Conservation (phyloP, 2,888 invertebrate species). For the Andrena haemorrhoa region DNA sequence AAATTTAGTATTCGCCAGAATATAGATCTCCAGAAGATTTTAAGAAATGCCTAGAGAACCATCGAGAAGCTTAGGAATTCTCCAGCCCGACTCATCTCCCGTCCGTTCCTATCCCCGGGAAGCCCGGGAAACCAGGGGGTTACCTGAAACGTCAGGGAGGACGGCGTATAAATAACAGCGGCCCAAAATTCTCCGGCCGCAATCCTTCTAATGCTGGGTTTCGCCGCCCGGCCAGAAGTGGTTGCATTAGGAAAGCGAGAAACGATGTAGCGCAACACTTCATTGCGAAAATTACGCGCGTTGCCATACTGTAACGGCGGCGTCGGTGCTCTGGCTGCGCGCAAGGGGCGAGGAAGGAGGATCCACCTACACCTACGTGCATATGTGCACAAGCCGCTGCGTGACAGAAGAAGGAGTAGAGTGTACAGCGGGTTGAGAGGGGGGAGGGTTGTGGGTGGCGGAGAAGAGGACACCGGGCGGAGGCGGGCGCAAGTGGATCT, state of each 20-base stretch:
- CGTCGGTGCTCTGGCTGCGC: constrained; percentile 32
- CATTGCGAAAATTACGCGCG: constrained; percentile 76
- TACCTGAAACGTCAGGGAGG: constrained; percentile 35
- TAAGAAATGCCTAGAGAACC: not conserved
- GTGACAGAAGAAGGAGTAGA: constrained; percentile 22
- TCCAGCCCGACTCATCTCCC: not conserved
- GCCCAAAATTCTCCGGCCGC: constrained; percentile 59
- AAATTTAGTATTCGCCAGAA: too few relatives aligned
- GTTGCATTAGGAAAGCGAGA: constrained; percentile 67
- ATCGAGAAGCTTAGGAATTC: not conserved
- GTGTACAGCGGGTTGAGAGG: not conserved
- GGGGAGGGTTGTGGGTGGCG: not conserved
- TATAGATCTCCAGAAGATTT: too few relatives aligned
- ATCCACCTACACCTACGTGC: not conserved
- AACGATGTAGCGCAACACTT: constrained; percentile 72
- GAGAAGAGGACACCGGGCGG: constrained; percentile 11
- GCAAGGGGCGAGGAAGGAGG: constrained; percentile 21
- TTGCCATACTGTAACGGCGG: constrained; percentile 62
- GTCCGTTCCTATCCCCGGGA: not conserved
- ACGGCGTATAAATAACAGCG: constrained; percentile 45
- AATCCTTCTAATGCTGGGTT: constrained; percentile 56
- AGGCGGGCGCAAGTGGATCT: constrained; percentile 64
- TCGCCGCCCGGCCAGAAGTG: constrained; percentile 45
- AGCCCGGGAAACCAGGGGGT: constrained; percentile 6
- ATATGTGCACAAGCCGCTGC: not conserved